phyloP scores from a whole-genome alignment of 2,797 vertebrate genomes.

The Tapera naevia region DNA sequence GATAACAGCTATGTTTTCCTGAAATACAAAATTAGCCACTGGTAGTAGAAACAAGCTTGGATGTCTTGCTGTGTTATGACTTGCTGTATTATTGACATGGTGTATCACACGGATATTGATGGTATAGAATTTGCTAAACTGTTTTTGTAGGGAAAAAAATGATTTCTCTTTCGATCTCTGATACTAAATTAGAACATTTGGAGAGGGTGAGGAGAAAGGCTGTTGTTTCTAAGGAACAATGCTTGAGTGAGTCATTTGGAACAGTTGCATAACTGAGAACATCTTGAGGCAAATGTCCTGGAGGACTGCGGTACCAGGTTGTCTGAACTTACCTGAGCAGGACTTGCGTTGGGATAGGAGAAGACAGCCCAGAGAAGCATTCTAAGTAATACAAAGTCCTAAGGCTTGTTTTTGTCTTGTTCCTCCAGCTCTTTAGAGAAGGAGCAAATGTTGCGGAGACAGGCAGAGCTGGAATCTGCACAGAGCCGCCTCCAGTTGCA shows the following conservation, averaged over 20 bases:
- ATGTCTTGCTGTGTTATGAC: background rate
- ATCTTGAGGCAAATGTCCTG: background rate
- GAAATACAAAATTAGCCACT: background rate
- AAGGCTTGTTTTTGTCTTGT: background rate
- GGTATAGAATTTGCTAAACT: background rate
- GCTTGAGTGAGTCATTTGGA: background rate
- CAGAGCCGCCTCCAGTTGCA: slow-evolving; percentile 91
- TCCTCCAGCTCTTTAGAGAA: slow-evolving; percentile 82
- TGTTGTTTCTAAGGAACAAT: background rate
- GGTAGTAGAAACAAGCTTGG: background rate
- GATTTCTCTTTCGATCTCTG: background rate
- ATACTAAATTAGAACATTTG: background rate
- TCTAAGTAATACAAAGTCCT: background rate
- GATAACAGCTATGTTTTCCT: background rate
- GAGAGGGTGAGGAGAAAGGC: background rate
- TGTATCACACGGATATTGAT: background rate
- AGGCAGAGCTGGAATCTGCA: slow-evolving; percentile 91
- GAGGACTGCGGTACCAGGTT: background rate
- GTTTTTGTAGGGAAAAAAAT: background rate
- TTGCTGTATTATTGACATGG: background rate
- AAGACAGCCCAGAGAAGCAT: background rate
- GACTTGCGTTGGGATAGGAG: background rate
- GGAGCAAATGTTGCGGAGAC: slow-evolving; percentile 86
- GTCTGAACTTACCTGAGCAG: background rate
- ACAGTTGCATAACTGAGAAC: background rate